Base-by-base conservation (phyloP, 2,797 vertebrate genomes). In the Tenualosa thibaudeaui region DNA sequence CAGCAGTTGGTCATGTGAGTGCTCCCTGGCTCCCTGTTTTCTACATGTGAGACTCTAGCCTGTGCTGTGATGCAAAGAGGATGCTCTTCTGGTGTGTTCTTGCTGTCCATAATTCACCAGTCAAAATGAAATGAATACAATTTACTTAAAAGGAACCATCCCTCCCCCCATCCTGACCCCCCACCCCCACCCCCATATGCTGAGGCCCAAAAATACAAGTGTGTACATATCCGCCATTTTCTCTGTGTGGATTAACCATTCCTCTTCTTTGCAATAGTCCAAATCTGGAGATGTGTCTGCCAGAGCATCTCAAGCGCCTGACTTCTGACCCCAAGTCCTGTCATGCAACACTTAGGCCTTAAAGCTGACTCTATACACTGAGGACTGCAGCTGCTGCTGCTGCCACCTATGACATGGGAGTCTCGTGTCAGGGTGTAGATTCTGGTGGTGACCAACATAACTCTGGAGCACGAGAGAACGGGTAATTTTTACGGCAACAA, bases 231-330 rank as follows among this genome's bases (percentile, higher is more conserved):
- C 65, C 0, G 13, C 65, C 31, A 71, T 71, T 37, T 71, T 40
- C 31, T 31, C 31, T 13, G 13, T 13, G 26, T 31, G 12, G 31
- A 5, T 1, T 4, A 19, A 46, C 15, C 40, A 19, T 22, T 40
- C 71, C 17, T 40, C 19, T 40, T 43, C 71, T 22, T 78, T 78
- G 12, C 12, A 40, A 71, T 89, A 31, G 85, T 90, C 91, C 89
- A 86, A 89, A 92, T 91, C 83, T 89, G 85, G 88, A 89, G 90
- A 84, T 31, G 84, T 82, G 86, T 89, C 89, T 90, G 91, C 87
- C 91, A 89, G 89, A 89, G 85, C 85, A 88, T 62, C 31, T 82
- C 84, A 17, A 37, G 88, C 87, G 87, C 37, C 54, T 91, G 88
- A 92, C 89, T 88, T 82, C 68, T 84, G 17, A 51, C 58, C 56